Evolutionary conservation across 2,888 invertebrate species (phyloP), one percentile per base, ranked within the genome.

Genomic region (Arrhopalites spinosus): DNA sequence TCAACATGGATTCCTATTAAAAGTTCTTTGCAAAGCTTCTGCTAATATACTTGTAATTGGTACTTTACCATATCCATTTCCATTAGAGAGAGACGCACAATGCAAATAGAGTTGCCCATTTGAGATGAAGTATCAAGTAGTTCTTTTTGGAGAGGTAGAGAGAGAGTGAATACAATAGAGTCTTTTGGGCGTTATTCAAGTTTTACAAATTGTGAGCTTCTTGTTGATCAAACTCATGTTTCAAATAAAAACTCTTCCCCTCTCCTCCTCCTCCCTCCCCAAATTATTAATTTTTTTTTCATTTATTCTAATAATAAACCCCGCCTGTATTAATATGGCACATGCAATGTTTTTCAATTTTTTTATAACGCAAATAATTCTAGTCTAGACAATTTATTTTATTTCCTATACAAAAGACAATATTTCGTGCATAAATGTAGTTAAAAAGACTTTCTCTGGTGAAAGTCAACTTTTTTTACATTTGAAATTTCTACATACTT

Each of bases 11-110:
- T 50, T 3, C 15, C 20, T 50, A 59, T 20, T 15, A 2, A 64
- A 29, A 29, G 15, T 36, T 17, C 20, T 66, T 66, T 66, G 66
- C 66, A 66, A 36, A 66, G 66, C 66, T 66, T 3, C 1, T 66
- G 66, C 64, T 64, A 36, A 17, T 36, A 30, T 45, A 20, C n/a
- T 17, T 66, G 45, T 66, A 66, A 66, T 66, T 66, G 66, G 45
- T 66, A 66, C 45, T 66, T 45, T 66, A 66, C 20, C 45, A 59
- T 25, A 7, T n/a, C 53, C n/a, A 17, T 20, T 11, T 7, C 36
- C 53, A 17, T n/a, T 53, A 23, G 17, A 53, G 1, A 2, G 23
- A 53, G n/a, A 53, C 53, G n/a, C n/a, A 23, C 23, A 59, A 59
- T 59, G 59, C 59, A 59, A 59, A 59, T 59, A 59, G 25, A 59